Evolutionary conservation across 2,888 invertebrate species (phyloP).

Genomic region (Ochropacha duplaris): DNA sequence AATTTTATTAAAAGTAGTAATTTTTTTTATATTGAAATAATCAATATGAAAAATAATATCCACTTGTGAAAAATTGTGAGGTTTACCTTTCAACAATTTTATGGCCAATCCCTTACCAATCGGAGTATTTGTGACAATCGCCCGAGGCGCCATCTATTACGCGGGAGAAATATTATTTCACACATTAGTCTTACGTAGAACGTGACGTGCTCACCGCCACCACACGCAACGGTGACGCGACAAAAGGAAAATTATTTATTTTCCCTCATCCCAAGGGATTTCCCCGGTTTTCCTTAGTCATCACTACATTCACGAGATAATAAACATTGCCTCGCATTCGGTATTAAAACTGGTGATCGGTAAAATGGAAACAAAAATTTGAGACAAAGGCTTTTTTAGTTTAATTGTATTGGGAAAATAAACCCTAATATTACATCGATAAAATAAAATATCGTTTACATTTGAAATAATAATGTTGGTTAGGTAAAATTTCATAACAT

Average conservation of each 20-base stretch:
- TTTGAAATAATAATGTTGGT: too few relatives aligned
- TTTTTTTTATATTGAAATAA: too few relatives aligned
- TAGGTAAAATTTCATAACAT: too few relatives aligned
- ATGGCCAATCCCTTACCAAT: conserved; percentile 10
- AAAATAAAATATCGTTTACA: too few relatives aligned
- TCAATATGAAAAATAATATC: too few relatives aligned
- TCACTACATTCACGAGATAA: conserved; percentile 5
- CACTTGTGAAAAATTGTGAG: too few relatives aligned
- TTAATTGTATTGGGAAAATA: too few relatives aligned
- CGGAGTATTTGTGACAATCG: conserved; percentile 35
- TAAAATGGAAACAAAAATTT: background rate
- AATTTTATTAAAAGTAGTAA: too few relatives aligned
- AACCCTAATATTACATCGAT: too few relatives aligned
- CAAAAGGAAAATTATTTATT: conserved; percentile 47
- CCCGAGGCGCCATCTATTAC: conserved; percentile 53
- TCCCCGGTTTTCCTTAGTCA: conserved; percentile 15
- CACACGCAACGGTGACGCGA: conserved; percentile 21
- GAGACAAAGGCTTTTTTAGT: background rate
- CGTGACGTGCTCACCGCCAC: conserved; percentile 18
- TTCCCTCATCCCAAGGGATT: conserved; percentile 33
- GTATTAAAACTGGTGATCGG: conserved; percentile 4
- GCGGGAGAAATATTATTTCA: conserved; percentile 64
- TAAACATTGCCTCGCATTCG: conserved; percentile 9
- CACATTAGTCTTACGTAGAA: conserved; percentile 54
- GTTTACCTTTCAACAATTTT: background rate